Base-by-base conservation (phyloP, 2,113 vertebrate genomes). In the Melanerpes aurifrons region DNA sequence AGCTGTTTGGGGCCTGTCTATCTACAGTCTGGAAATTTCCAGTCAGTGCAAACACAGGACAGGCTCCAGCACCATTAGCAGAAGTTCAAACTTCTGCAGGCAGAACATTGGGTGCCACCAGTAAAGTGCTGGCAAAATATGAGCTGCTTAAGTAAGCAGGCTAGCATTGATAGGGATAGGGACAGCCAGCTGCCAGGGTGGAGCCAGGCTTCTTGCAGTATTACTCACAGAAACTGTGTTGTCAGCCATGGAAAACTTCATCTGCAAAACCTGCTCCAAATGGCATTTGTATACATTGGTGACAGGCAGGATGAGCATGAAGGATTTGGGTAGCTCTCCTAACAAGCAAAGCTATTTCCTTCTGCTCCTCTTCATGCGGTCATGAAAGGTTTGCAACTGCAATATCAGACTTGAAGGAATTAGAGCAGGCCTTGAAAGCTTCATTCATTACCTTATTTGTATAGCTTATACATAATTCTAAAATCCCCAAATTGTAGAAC, bases 21-120 rank as follows among this genome's bases (percentile, higher is more conserved):
- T 87, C 76, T 59, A 35, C 58, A 94, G 73, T 26, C 90, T 91
- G 89, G 87, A 94, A 90, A 92, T 81, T 96, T 96, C 87, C 69
- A 58, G 10, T 70, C 67, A 56, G 73, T 20, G 35, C 40, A 90
- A 79, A 69, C 24, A 35, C 6, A 45, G 68, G 53, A 62, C 31
- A 82, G 56, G 29, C 15, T 84, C 26, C 76, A 82, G n/a, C 47
- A 28, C 13, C 0, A 0, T 70, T 70, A 94, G 61, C 31, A 48
- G 17, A 80, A 83, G 18, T 69, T 57, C 8, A 1, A 69, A 80
- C 32, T 43, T 91, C 48, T 80, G 37, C 58, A 86, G 74, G 64
- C 12, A 74, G 68, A 92, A 67, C 8, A 8, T 26, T 8, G 7
- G 12, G 59, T 74, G 31, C 21, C 31, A 66, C 22, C 43, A 89